These are phyloP conservation scores for Clostera curtula DNA, from an alignment of 2,888 invertebrate genomes.

Conservation along the genomic window DNA sequence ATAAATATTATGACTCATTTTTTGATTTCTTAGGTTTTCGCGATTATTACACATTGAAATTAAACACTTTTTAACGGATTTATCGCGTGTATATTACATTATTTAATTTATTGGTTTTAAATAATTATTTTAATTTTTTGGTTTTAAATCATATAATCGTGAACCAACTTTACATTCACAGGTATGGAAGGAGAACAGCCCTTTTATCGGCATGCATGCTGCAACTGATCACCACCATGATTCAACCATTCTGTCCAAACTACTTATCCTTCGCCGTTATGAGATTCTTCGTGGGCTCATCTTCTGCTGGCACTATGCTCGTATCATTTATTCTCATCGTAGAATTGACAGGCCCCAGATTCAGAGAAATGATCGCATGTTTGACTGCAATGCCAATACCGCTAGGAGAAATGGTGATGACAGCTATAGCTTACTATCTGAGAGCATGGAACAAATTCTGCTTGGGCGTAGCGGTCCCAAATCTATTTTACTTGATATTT, in stretches of 20 bases:
- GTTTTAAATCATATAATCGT: neutral
- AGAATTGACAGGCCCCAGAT: conserved; percentile 71
- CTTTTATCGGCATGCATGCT: conserved; percentile 76
- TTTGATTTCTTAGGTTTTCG: no score
- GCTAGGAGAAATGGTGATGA: conserved; percentile 75
- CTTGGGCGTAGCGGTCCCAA: conserved; percentile 73
- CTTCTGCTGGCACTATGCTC: conserved; percentile 84
- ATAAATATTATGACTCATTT: no score
- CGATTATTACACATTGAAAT: no score
- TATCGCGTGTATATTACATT: no score
- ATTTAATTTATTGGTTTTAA: no score
- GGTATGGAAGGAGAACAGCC: conserved; percentile 81
- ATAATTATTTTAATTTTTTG: no score
- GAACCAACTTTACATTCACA: conserved; percentile 41
- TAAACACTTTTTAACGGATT: no score
- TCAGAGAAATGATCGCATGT: conserved; percentile 63
- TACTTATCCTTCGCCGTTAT: conserved; percentile 70
- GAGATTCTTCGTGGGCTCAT: conserved; percentile 78
- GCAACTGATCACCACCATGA: conserved; percentile 77
- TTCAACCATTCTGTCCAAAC: conserved; percentile 77
- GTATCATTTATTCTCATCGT: conserved; percentile 77
- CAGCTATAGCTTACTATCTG: conserved; percentile 74
- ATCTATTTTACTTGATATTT: conserved; percentile 72
- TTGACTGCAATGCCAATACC: conserved; percentile 77
- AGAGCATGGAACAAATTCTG: conserved; percentile 77